Evolutionary conservation across 2,797 vertebrate species (phyloP).

Genomic region (Limosa lapponica): DNA sequence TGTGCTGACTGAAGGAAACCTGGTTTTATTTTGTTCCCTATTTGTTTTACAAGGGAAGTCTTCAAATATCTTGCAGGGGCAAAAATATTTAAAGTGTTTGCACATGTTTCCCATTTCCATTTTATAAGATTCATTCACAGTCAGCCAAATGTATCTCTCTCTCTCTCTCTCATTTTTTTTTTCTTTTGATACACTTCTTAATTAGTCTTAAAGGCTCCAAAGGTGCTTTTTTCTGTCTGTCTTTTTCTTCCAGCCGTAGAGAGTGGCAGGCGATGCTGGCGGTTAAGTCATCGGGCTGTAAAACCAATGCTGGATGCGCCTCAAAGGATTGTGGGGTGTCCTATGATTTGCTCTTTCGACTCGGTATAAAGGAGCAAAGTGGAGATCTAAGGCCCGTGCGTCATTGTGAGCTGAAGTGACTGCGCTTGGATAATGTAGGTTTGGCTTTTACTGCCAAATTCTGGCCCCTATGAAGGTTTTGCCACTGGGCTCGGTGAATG

Average conservation of each 20-base stretch:
- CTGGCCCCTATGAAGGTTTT: not conserved
- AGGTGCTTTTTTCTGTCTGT: conserved; percentile 2
- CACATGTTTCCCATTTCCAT: conserved; percentile 71
- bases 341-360: conserved; percentile 44
- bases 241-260: conserved; percentile 24
- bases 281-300: conserved; percentile 41
- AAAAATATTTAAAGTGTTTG: conserved; percentile 55
- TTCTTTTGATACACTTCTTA: conserved; percentile 51
- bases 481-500: not conserved
- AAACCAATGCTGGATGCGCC: conserved; percentile 54
- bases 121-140: conserved; percentile 71
- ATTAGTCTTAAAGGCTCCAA: conserved; percentile 44
- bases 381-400: conserved; percentile 34
- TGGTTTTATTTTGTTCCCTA: conserved; percentile 56
- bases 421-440: not conserved
- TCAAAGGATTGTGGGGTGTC: conserved; percentile 64
- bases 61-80: conserved; percentile 52
- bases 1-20: conserved; percentile 56
- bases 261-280: not conserved
- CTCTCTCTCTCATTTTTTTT: not conserved
- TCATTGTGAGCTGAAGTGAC: not conserved
- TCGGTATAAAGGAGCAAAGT: conserved; percentile 33
- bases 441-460: conserved; percentile 4
- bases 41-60: conserved; percentile 61
- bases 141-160: conserved; percentile 50